Conservation (phyloP, 2,113 vertebrate genomes). For the Chitala chitala region DNA sequence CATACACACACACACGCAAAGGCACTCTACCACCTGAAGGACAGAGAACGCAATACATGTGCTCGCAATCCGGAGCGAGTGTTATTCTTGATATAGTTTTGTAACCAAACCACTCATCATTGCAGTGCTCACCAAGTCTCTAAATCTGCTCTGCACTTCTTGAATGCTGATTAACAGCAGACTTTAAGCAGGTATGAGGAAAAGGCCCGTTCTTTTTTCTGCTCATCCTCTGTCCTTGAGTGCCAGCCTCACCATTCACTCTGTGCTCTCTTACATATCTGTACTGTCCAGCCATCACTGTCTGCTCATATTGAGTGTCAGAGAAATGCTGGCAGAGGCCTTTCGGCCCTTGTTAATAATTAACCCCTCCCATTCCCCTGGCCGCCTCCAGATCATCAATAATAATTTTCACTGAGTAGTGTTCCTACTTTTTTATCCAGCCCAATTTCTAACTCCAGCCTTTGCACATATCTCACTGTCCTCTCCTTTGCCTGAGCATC, state of each 20-base stretch:
- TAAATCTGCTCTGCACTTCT: neutral
- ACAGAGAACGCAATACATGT: no score
- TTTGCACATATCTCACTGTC: constrained; percentile 20
- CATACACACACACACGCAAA: constrained; percentile 20
- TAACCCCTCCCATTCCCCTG: constrained; percentile 52
- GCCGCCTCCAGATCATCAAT: constrained; percentile 76
- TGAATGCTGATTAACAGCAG: neutral
- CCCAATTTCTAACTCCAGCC: constrained; percentile 35
- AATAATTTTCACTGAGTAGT: constrained; percentile 69
- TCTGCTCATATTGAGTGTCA: constrained; percentile 70
- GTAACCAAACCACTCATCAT: no score
- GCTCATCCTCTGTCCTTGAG: constrained; percentile 22
- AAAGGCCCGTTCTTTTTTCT: neutral
- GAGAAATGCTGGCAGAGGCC: constrained; percentile 68
- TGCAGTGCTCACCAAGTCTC: no score
- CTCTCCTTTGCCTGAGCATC: constrained; percentile 9
- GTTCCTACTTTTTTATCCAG: constrained; percentile 59
- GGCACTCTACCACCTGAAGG: constrained; percentile 11
- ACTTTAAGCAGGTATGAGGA: neutral
- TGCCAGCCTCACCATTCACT: constrained; percentile 32
- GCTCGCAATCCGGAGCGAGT: no score
- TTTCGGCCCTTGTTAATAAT: constrained; percentile 69
- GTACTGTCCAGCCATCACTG: constrained; percentile 63
- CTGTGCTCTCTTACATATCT: constrained; percentile 31
- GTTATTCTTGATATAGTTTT: no score